phyloP scores from a whole-genome alignment of 2,888 invertebrate genomes.

The Calliphora vomitoria region DNA sequence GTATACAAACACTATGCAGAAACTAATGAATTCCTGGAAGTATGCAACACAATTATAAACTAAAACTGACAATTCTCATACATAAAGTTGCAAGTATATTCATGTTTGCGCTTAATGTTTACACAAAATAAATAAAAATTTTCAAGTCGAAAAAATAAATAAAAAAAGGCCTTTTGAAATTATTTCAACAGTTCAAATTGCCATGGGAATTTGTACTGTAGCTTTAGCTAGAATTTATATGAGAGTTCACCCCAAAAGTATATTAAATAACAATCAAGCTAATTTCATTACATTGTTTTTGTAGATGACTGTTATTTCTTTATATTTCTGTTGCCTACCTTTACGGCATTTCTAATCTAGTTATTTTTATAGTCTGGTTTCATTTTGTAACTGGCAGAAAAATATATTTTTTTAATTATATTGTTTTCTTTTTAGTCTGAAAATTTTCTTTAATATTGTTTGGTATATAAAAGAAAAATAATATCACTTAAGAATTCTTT shows the following conservation, averaged over 20 bases:
- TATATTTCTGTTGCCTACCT: background rate
- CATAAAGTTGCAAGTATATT: background rate
- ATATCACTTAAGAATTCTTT: slow-evolving; percentile 8
- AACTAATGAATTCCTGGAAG: slow-evolving; percentile 22
- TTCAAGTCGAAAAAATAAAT: background rate
- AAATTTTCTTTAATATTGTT: background rate
- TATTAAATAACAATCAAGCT: slow-evolving; percentile 26
- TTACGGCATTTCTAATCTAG: slow-evolving; percentile 21
- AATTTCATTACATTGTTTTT: slow-evolving; percentile 16
- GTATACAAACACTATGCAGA: slow-evolving; percentile 23
- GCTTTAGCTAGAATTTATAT: slow-evolving; percentile 6
- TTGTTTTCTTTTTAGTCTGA: background rate
- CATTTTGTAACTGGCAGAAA: background rate
- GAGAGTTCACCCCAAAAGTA: background rate
- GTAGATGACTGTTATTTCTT: background rate
- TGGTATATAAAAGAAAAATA: slow-evolving; percentile 3
- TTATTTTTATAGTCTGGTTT: slow-evolving; percentile 18
- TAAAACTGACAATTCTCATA: background rate
- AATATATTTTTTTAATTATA: background rate
- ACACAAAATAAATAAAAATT: background rate
- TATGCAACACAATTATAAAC: slow-evolving; percentile 22
- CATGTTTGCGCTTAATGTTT: too few species aligned
- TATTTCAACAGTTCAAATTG: slow-evolving; percentile 25
- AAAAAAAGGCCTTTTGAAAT: slow-evolving; percentile 15
- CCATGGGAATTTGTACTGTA: slow-evolving; percentile 57